A percentile compares a stretch with the other conserved stretches of the same genome.
phyloP scores from a whole-genome alignment of 2,888 invertebrate species.

The Allophyes oxyacanthae region DNA sequence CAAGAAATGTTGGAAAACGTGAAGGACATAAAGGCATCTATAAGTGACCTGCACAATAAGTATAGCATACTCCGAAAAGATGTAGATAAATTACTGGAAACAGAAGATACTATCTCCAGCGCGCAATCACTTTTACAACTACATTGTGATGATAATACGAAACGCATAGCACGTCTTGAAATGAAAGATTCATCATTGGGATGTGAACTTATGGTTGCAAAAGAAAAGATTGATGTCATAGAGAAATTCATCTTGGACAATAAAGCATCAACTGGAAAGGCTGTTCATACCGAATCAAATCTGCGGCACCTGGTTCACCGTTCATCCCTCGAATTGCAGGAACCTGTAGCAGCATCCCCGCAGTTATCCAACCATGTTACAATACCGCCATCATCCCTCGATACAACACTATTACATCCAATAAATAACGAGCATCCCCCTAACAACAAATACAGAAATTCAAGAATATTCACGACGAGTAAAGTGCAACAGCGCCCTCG shows the following conservation, averaged over 20 bases:
- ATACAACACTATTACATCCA: neutral
- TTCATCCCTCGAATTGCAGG: neutral
- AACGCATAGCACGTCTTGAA: neutral
- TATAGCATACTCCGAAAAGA: neutral
- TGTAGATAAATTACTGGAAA: neutral
- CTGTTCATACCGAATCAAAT: neutral
- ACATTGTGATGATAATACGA: constrained; percentile 1
- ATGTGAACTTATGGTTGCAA: neutral
- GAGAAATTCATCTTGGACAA: neutral
- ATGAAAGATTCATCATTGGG: neutral
- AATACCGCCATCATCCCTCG: neutral
- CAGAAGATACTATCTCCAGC: neutral
- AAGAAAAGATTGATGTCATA: neutral
- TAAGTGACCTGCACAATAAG: neutral
- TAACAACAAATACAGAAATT: neutral
- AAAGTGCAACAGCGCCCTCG: neutral
- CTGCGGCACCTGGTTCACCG: neutral
- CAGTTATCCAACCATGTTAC: neutral
- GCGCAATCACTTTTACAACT: neutral
- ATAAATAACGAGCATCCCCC: neutral
- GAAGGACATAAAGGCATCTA: neutral
- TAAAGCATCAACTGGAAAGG: neutral
- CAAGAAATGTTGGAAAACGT: neutral
- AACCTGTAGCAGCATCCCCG: neutral
- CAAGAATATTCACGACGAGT: neutral